These are phyloP conservation scores for Tachysurus vachellii DNA, from an alignment of 2,113 vertebrate species.

Conservation along the genomic window DNA sequence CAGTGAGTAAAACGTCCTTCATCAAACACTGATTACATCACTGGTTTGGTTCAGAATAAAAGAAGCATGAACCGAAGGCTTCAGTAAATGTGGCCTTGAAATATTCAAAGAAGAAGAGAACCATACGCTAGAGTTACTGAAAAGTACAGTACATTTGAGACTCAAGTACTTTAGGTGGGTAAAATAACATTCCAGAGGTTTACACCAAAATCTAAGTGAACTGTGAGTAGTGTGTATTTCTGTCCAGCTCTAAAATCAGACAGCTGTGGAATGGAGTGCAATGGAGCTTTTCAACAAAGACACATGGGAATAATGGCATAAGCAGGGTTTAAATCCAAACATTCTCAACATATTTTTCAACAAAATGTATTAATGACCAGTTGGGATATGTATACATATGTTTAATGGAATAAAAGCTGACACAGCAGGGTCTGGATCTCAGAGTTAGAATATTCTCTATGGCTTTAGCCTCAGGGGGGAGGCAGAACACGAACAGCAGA, in stretches of 20 bases:
- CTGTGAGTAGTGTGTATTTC: constrained; percentile 6
- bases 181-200: constrained; percentile 35
- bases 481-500: constrained; percentile 5
- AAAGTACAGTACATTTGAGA: constrained; percentile 2
- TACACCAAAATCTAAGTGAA: constrained; percentile 14
- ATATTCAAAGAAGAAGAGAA: background rate
- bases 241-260: constrained; percentile 30
- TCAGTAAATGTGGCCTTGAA: background rate
- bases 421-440: background rate
- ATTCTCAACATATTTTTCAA: background rate
- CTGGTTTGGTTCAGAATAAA: constrained; percentile 25
- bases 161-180: background rate
- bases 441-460: background rate
- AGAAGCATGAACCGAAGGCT: constrained; percentile 1
- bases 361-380: background rate
- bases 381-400: background rate
- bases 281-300: background rate
- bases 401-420: background rate
- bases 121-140: background rate
- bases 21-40: constrained; percentile 31
- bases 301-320: background rate
- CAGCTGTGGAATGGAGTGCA: background rate
- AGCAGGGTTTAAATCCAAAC: background rate
- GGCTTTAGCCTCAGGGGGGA: background rate
- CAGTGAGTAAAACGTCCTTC: constrained; percentile 34